Base-by-base conservation (phyloP, 2,888 invertebrate species). In the Pherbina coryleti region DNA sequence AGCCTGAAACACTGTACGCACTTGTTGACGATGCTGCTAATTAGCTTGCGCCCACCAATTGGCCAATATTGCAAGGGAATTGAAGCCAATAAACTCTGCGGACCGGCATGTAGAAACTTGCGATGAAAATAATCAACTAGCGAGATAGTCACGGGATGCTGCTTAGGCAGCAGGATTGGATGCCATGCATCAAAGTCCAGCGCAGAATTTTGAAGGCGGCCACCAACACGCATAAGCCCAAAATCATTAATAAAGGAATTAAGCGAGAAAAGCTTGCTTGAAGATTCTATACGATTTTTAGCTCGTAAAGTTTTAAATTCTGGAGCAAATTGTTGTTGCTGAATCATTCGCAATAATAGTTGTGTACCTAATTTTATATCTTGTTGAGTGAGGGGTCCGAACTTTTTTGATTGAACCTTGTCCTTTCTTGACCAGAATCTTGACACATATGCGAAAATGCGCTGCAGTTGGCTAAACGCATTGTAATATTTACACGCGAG, bases 31-130 rank as follows among this genome's bases (percentile, higher is more conserved):
- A 57, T 51, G 19, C 2, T 60, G 11, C n/a, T 19, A 60, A 60
- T 19, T 60, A 22, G 11, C 11, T 19, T 53, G 8, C 78, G 73
- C 5, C 81, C 79, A 57, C 81, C 79, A 73, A 82, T 76, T 14
- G 81, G 82, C 81, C 79, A 79, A 73, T 78, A 81, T 31, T 78
- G 78, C 17, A 76, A 67, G 14, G 79, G 62, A 31, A 79, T 79
- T 17, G 69, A 37, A 5, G 79, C 69, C 7, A 79, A 60, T 17
- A 79, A 31, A 17, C 62, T 53, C 19, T 69, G 76, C 11, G 78
- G 77, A 28, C 76, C 75, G 31, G 78, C 76, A 49, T 81, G 79
- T 11, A 31, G 5, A 31, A 31, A 31, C 5, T 31, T 31, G 3
- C 31, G 31, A 31, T 31, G 31, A 4, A 31, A 31, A 31, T 31